Percentiles rank a stretch among this genome's conserved stretches.
Conservation (phyloP, 2,113 vertebrate genomes). For the Neofelis nebulosa region DNA sequence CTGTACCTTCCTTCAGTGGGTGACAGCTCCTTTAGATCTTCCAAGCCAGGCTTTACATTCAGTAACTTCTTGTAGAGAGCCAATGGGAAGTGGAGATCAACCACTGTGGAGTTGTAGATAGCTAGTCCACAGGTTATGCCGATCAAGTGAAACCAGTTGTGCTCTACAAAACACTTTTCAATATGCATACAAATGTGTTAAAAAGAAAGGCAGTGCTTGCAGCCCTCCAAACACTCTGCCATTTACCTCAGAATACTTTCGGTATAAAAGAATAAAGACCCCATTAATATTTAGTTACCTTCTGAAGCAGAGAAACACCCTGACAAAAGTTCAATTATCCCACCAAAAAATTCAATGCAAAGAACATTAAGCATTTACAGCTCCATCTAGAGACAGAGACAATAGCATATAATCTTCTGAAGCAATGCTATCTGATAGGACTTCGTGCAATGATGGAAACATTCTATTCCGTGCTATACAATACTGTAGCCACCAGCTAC, state of each 20-base stretch:
- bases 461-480: background rate
- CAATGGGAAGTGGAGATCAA: slow-evolving; percentile 97
- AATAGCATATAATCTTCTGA: background rate
- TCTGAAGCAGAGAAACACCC: slow-evolving; percentile 1
- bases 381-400: background rate
- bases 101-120: slow-evolving; percentile 98
- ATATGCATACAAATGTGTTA: slow-evolving; percentile 61
- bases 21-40: slow-evolving; percentile 96
- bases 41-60: slow-evolving; percentile 89
- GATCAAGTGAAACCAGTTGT: slow-evolving; percentile 98
- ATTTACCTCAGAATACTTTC: background rate
- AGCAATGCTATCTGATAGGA: background rate
- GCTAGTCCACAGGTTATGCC: slow-evolving; percentile 97
- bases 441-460: background rate
- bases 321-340: background rate
- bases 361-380: background rate
- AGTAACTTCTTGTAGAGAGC: slow-evolving; percentile 97
- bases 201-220: background rate
- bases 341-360: background rate
- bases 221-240: background rate
- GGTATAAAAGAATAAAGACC: background rate
- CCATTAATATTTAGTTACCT: background rate
- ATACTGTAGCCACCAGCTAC: background rate
- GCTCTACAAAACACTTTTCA: slow-evolving; percentile 96
- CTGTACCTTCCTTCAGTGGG: slow-evolving; percentile 95